Base-by-base conservation (phyloP, 2,888 invertebrate genomes). In the Drosophila meridiana region DNA sequence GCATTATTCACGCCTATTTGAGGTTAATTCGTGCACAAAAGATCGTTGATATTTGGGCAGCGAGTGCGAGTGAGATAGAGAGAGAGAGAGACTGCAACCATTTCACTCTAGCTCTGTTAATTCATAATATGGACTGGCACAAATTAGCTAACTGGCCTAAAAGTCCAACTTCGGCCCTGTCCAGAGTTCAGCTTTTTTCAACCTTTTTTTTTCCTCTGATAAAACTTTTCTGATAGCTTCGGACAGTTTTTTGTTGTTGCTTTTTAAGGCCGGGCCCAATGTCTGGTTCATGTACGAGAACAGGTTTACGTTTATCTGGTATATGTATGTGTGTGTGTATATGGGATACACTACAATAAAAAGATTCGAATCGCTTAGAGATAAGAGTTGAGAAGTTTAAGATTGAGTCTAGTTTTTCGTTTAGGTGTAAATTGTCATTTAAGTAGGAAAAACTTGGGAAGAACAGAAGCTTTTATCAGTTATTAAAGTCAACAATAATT, bases 1-100 rank as follows among this genome's bases (percentile, higher is more conserved):
- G 69, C 73, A 87, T 87, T 88, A 84, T 87, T 88, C 76, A 88
- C 89, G 89, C 86, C 87, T 84, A 72, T 81, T 82, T 88, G 87
- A 76, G 76, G 83, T 76, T 84, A 81, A 89, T 87, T 87, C 71
- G 76, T 76, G 79, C 81, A 77, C 76, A 75, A 67, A 64, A 84
- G 81, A 87, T 86, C 78, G 14, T 36, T 64, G 74, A 57, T 48
- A 40, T 38, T 30, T 43, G 26, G 3, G 28, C 14, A 28, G 3
- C 14, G n/a, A 32, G 63, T 55, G 63, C 30, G 48, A 66, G 58
- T 6, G 58, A 34, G 43, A 43, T 3, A 2, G 57, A n/a, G 9
- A 42, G n/a, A n/a, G 30, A 14, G 13, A 34, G 43, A 5, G 32
- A 0, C 57, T 26, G 26, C 9, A 14, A 1, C 32, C 32, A 26